phyloP scores from a whole-genome alignment of 2,113 vertebrate genomes.

The Meriones unguiculatus region DNA sequence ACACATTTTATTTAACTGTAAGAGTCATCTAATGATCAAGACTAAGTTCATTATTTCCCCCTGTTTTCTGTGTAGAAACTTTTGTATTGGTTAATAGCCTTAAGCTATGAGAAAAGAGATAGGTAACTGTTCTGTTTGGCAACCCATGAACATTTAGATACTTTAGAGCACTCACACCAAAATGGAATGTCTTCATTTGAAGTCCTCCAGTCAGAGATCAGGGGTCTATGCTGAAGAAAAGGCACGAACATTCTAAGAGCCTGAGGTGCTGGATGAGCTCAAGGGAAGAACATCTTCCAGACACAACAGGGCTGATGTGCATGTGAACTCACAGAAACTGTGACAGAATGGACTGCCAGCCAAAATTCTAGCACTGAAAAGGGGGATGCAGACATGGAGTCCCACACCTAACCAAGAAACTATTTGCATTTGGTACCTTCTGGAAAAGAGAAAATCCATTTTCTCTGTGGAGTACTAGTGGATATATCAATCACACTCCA shows the following conservation, averaged over 20 bases:
- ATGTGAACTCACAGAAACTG: not conserved
- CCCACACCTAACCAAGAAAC: not conserved
- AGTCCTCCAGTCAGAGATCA: not conserved
- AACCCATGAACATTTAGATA: not conserved
- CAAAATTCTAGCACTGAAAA: not conserved
- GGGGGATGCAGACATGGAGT: not conserved
- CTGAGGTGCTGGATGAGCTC: not conserved
- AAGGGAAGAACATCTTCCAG: not conserved
- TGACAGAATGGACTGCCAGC: not conserved
- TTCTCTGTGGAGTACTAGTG: not conserved
- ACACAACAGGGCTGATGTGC: not conserved
- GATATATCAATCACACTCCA: not conserved
- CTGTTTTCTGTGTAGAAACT: not conserved
- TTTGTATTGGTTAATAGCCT: conserved; percentile 8
- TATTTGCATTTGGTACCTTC: not conserved
- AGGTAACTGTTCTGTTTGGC: not conserved
- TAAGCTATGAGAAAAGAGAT: not conserved
- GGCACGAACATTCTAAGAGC: not conserved
- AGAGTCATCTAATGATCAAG: not conserved
- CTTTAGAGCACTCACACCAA: not conserved
- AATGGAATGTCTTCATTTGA: not conserved
- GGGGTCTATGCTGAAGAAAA: not conserved
- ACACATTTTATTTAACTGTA: conserved; percentile 31
- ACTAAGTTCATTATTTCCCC: not conserved
- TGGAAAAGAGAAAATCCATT: not conserved